phyloP scores from a whole-genome alignment of 1,140 invertebrate species.

The Cylas formicarius region DNA sequence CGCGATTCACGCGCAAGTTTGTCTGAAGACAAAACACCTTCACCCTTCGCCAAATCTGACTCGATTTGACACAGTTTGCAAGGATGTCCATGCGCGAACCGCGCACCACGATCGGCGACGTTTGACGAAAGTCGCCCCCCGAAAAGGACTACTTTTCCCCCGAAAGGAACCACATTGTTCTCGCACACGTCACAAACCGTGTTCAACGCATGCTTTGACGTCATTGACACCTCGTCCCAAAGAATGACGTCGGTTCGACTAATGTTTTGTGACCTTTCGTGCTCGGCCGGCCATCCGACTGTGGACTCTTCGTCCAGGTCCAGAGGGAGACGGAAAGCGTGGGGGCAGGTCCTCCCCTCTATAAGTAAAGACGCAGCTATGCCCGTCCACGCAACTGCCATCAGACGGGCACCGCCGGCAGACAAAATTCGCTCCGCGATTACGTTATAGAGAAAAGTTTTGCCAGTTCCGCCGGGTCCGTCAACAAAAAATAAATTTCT shows the following conservation, averaged over 20 bases:
- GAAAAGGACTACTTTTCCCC: slow-evolving; percentile 32
- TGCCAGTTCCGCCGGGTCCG: slow-evolving; percentile 29
- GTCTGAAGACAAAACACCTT: too few relatives aligned
- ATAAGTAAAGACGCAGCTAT: slow-evolving; percentile 33
- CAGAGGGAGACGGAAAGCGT: slow-evolving; percentile 28
- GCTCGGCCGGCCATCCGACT: neutral
- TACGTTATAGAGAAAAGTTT: slow-evolving; percentile 32
- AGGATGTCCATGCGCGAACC: neutral
- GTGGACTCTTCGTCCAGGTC: neutral
- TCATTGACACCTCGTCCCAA: slow-evolving; percentile 36
- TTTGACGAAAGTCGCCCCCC: slow-evolving; percentile 30
- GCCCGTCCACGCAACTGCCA: slow-evolving; percentile 32
- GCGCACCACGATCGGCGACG: slow-evolving; percentile 23
- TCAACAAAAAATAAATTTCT: slow-evolving; percentile 24
- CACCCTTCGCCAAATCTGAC: too few relatives aligned
- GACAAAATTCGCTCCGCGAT: too few relatives aligned
- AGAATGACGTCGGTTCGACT: slow-evolving; percentile 23
- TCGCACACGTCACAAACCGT: slow-evolving; percentile 20
- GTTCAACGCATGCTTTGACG: slow-evolving; percentile 25
- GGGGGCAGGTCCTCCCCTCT: slow-evolving; percentile 30
- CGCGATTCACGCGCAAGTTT: too few relatives aligned
- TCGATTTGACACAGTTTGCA: neutral
- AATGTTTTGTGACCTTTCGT: neutral
- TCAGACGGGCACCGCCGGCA: too few relatives aligned
- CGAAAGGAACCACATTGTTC: slow-evolving; percentile 25